Evolutionary conservation across 1,140 invertebrate species (phyloP), one percentile per base, ranked within the genome.

Genomic region (Chymomyza costata): DNA sequence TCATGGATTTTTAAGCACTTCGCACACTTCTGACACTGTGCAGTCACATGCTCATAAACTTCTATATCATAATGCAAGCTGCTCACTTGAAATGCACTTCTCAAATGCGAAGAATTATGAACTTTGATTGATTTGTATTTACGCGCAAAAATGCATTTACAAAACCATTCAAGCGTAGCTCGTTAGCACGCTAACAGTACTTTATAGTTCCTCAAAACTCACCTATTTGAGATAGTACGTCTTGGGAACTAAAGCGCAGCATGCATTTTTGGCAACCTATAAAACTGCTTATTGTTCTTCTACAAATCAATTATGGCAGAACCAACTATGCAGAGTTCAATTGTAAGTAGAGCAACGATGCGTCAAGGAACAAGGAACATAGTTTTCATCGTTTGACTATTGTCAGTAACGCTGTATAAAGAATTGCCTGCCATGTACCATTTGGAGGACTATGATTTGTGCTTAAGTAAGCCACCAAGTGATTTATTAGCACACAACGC

Each of bases 381-480:
- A 15, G 7, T 1, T 10, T 10, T 16, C 8, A 14, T 10, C 50
- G 13, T 37, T 47, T n/a, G 6, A 34, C 2, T n/a, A 8, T 10
- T 6, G 7, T 19, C 14, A 80, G 73, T 80, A 18, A 68, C 73
- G 1, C 41, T 38, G 1, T 80, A 80, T 15, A 80, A 49, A 34
- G 68, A 69, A 52, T 87, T 89, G 87, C 88, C 88, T 0, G 46
- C 84, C 0, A 34, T 89, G 2, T 87, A 83, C 50, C 61, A 60
- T 6, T 54, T 89, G 49, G 88, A 89, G 18, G 85, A 88, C 49
- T 89, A 87, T 44, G 80, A 85, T 11, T 52, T 65, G 0, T 89
- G 88, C 45, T 58, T 88, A 19, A 46, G 31, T 5, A 50, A 19
- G 7, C 63, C 5, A 35, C 66, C 0, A 50, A 52, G 0, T 78